Percentiles rank a stretch among this genome's conserved stretches.
Conservation (phyloP, 2,113 vertebrate genomes). For the Seriola aureovittata region DNA sequence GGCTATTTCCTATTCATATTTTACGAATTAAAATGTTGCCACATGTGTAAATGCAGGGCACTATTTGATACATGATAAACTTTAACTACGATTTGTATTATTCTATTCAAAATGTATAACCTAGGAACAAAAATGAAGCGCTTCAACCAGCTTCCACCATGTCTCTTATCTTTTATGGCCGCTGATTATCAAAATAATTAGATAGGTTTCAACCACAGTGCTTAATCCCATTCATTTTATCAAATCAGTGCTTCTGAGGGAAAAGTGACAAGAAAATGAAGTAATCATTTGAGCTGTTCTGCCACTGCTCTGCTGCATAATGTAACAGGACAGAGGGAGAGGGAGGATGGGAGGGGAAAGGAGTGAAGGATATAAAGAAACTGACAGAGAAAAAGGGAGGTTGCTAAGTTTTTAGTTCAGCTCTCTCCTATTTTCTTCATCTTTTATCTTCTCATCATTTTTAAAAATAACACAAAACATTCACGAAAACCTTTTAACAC, state of each 20-base stretch:
- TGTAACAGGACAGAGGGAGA: constrained; percentile 45
- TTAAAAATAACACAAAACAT: constrained; percentile 1
- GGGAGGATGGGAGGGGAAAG: not conserved
- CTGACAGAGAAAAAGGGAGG: constrained; percentile 13
- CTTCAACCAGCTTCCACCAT: constrained; percentile 27
- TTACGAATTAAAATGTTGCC: not conserved
- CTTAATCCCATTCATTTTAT: constrained; percentile 66
- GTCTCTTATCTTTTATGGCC: constrained; percentile 53
- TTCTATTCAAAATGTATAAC: constrained; percentile 43
- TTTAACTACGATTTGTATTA: constrained; percentile 2
- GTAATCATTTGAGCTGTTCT: constrained; percentile 62
- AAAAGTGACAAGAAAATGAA: constrained; percentile 72
- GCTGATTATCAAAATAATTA: constrained; percentile 73
- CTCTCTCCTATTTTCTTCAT: not conserved
- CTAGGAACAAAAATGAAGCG: constrained; percentile 35
- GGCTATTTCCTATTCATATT: not conserved
- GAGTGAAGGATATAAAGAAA: constrained; percentile 34
- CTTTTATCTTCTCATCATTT: not conserved
- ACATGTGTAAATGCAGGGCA: not conserved
- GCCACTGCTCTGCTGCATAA: constrained; percentile 59
- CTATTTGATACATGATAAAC: constrained; percentile 11
- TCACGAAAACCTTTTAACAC: not conserved
- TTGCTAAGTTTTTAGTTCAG: constrained; percentile 6
- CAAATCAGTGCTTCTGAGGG: constrained; percentile 66
- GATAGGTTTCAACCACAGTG: constrained; percentile 53